These are phyloP conservation scores for Rousettus madagascariensis DNA, from an alignment of 2,797 vertebrate genomes.

Conservation along the genomic window DNA sequence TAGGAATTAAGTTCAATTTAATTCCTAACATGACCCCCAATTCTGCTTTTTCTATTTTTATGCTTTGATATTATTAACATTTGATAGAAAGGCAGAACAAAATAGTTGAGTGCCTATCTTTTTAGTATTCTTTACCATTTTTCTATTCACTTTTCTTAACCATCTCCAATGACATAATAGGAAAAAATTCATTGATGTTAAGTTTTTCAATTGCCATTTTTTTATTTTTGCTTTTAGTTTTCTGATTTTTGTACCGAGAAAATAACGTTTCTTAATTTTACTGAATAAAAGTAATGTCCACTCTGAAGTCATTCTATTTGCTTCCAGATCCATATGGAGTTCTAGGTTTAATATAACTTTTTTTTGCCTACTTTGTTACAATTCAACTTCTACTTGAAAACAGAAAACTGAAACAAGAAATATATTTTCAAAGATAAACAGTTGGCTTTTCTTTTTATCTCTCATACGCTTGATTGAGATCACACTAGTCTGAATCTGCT, in stretches of 20 bases:
- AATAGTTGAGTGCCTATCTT: not conserved
- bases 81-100: not conserved
- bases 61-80: not conserved
- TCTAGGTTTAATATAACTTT: constrained; percentile 4
- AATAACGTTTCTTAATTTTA: constrained; percentile 29
- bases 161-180: not conserved
- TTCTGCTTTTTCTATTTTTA: constrained; percentile 5
- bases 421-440: constrained; percentile 38
- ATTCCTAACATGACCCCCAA: not conserved
- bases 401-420: constrained; percentile 43
- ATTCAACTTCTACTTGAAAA: not conserved
- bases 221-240: constrained; percentile 1
- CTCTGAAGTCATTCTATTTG: constrained; percentile 8
- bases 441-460: constrained; percentile 30
- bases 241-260: not conserved
- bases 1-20: not conserved
- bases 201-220: not conserved
- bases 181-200: not conserved
- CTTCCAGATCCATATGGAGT: not conserved
- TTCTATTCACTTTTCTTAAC: constrained; percentile 5
- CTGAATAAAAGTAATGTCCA: not conserved
- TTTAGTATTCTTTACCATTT: not conserved
- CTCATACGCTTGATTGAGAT: not conserved
- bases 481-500: not conserved
- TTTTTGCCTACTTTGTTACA: not conserved